These are phyloP conservation scores for Myathropa florea DNA, from an alignment of 2,888 invertebrate species.

Conservation along the genomic window DNA sequence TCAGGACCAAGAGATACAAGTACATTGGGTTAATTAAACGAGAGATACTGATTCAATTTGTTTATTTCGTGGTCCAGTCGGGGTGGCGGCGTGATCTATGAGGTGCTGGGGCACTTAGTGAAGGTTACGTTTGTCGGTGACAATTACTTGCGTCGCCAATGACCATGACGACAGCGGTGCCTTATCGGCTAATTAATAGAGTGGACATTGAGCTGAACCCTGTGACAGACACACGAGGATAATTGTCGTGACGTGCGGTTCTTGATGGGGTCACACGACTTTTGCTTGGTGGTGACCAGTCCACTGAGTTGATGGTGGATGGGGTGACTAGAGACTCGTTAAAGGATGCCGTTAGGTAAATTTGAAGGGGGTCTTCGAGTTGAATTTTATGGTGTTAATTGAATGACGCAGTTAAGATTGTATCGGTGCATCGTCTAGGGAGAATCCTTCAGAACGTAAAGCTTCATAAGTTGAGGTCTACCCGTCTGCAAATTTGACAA, in stretches of 20 bases:
- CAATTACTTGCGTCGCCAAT: constrained; percentile 22
- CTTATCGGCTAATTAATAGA: constrained; percentile 25
- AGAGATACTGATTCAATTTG: constrained; percentile 43
- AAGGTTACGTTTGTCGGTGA: neutral
- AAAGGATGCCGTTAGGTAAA: no score
- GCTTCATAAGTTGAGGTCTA: no score
- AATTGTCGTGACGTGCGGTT: neutral
- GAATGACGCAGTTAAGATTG: no score
- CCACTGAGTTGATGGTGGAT: no score
- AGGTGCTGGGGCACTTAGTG: constrained; percentile 15
- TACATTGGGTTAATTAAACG: constrained; percentile 54
- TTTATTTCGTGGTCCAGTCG: constrained; percentile 45
- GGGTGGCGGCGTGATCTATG: constrained; percentile 25
- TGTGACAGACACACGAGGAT: neutral
- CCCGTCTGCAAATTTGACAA: no score
- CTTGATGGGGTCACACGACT: neutral
- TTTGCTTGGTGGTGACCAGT: no score
- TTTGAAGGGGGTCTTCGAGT: no score
- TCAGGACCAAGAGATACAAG: constrained; percentile 11
- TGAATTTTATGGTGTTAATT: no score
- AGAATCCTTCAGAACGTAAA: no score
- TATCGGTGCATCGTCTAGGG: no score
- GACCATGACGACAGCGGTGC: constrained; percentile 22
- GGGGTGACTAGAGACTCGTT: no score
- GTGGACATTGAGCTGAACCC: constrained; percentile 5